phyloP scores from a whole-genome alignment of 2,888 invertebrate genomes.

The Myopa tessellatipennis region DNA sequence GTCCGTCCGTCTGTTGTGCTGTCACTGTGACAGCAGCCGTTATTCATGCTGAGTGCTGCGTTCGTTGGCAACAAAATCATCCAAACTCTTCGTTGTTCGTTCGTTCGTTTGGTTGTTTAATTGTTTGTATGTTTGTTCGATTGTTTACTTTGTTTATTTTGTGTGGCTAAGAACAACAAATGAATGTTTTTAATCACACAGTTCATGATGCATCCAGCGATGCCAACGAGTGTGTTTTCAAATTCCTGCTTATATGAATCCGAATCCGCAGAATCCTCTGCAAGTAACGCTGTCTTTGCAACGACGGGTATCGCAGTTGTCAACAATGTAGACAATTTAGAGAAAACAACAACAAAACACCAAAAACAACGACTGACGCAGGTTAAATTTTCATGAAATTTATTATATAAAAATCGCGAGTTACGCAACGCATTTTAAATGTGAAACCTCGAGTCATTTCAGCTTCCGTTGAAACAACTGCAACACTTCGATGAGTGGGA shows the following conservation, averaged over 20 bases:
- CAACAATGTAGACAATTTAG: not conserved
- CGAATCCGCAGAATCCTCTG: too few relatives aligned
- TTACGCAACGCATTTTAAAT: not conserved
- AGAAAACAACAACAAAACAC: not conserved
- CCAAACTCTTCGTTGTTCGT: too few relatives aligned
- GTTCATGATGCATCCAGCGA: not conserved
- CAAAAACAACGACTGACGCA: too few relatives aligned
- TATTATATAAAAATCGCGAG: not conserved
- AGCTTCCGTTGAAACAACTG: not conserved
- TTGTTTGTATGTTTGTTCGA: not conserved
- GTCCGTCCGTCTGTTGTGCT: not conserved
- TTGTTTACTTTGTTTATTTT: not conserved
- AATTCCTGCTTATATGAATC: not conserved
- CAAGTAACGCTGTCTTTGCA: not conserved
- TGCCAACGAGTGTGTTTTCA: not conserved
- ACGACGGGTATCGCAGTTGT: not conserved
- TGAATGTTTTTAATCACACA: not conserved
- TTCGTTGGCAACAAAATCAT: not conserved
- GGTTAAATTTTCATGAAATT: too few relatives aligned
- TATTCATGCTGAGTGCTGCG: slow-evolving; percentile 16
- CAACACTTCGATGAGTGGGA: not conserved
- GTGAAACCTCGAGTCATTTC: not conserved
- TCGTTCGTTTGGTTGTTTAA: not conserved
- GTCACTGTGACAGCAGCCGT: not conserved
- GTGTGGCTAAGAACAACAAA: not conserved